Evolutionary conservation across 2,797 vertebrate species (phyloP).

Genomic region (Parauchenoglanis punctatus): DNA sequence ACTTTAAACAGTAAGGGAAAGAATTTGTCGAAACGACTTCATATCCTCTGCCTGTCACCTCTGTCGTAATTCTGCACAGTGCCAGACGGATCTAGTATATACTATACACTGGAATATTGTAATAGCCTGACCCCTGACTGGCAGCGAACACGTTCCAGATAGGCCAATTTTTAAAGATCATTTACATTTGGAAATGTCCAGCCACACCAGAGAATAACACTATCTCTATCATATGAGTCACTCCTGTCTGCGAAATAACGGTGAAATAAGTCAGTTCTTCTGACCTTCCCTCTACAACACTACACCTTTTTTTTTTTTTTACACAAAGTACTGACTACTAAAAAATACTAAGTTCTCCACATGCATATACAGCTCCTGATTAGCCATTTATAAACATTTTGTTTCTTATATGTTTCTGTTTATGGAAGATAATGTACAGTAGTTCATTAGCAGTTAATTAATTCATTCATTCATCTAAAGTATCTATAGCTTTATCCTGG

Average conservation of each 20-base stretch:
- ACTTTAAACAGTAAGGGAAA: not conserved
- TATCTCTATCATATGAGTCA: slow-evolving; percentile 46
- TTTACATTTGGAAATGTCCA: slow-evolving; percentile 45
- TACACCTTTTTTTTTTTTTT: not conserved
- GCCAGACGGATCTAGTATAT: slow-evolving; percentile 51
- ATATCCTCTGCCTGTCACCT: slow-evolving; percentile 44
- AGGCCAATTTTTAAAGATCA: slow-evolving; percentile 57
- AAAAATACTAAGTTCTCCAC: not conserved
- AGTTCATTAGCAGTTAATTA: not conserved
- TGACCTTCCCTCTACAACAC: slow-evolving; percentile 12
- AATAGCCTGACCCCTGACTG: slow-evolving; percentile 60
- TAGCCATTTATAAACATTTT: not conserved
- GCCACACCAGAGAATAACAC: slow-evolving; percentile 49
- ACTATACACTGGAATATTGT: slow-evolving; percentile 45
- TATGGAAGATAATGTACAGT: not conserved
- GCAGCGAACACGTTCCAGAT: slow-evolving; percentile 48
- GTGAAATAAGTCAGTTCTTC: slow-evolving; percentile 36
- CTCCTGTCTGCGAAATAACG: slow-evolving; percentile 25
- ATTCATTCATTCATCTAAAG: not conserved
- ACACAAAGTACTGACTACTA: not conserved
- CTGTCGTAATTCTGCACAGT: slow-evolving; percentile 29
- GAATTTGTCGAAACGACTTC: slow-evolving; percentile 4
- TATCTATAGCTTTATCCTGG: not conserved
- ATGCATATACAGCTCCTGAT: not conserved
- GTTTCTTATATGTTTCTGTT: not conserved